Conservation (phyloP, 2,888 invertebrate genomes). For the Nomada ferruginata region DNA sequence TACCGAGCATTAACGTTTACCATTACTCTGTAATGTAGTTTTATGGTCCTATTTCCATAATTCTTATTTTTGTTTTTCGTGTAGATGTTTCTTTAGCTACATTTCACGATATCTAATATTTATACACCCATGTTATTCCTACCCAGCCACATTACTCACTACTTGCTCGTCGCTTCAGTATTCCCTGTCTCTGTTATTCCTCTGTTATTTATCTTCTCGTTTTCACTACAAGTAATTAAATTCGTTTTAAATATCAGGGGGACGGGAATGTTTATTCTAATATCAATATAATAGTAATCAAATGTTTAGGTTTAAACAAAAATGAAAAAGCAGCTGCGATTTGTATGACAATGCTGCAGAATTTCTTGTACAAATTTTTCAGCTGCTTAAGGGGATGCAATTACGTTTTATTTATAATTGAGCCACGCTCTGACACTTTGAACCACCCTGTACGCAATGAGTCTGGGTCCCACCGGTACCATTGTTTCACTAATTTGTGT, state of each 20-base stretch:
- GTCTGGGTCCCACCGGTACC: not conserved
- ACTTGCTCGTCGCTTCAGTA: conserved; percentile 5
- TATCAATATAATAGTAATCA: no score
- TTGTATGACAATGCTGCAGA: no score
- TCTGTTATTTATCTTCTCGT: not conserved
- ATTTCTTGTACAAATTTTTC: no score
- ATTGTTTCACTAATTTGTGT: conserved; percentile 27
- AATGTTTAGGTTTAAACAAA: no score
- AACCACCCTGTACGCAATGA: no score
- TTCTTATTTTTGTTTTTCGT: not conserved
- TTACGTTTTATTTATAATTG: no score
- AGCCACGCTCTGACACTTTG: no score
- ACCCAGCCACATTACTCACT: not conserved
- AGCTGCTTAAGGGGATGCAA: no score
- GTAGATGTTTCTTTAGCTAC: not conserved
- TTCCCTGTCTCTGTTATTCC: not conserved
- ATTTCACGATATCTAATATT: conserved; percentile 14
- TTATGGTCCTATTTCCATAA: not conserved
- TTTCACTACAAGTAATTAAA: not conserved
- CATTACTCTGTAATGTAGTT: not conserved
- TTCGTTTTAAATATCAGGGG: no score
- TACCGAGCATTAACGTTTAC: no score
- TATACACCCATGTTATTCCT: conserved; percentile 3
- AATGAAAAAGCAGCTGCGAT: no score
- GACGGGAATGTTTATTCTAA: no score